Conservation (phyloP, 1,140 invertebrate genomes). For the Bombus confusus region DNA sequence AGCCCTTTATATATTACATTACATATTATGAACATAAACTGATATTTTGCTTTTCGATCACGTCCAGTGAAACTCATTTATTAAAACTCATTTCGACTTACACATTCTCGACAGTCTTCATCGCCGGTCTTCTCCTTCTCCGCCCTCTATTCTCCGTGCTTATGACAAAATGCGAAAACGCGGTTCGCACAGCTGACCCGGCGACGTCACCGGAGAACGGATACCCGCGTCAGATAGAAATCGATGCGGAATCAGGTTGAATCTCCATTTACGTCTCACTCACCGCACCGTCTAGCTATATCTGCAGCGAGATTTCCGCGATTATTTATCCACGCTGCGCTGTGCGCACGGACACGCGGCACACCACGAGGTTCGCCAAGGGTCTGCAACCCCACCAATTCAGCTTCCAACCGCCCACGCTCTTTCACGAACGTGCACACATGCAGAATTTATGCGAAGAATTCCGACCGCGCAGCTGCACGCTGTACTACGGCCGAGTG, state of each 20-base stretch:
- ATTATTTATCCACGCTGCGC: constrained; percentile 39
- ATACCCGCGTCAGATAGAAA: constrained; percentile 42
- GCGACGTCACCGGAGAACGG: background rate
- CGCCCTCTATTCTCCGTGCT: background rate
- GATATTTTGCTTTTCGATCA: background rate
- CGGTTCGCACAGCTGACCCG: no score
- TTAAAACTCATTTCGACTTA: background rate
- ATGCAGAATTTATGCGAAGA: constrained; percentile 49
- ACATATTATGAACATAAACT: no score
- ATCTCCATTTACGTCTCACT: constrained; percentile 55
- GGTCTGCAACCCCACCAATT: constrained; percentile 27
- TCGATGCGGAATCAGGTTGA: constrained; percentile 43
- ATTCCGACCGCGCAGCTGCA: constrained; percentile 48
- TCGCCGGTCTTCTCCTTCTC: background rate
- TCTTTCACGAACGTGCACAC: constrained; percentile 28
- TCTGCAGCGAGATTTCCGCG: constrained; percentile 39
- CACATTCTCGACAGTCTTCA: background rate
- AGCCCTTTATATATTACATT: no score
- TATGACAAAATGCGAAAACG: background rate
- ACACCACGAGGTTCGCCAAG: constrained; percentile 25
- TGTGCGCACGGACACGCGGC: background rate
- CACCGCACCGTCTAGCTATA: constrained; percentile 35
- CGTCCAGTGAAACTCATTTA: background rate
- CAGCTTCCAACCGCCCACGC: constrained; percentile 43
- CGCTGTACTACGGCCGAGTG: constrained; percentile 23